These are phyloP conservation scores for Andrena praecox DNA, from an alignment of 2,888 invertebrate species.

Conservation along the genomic window DNA sequence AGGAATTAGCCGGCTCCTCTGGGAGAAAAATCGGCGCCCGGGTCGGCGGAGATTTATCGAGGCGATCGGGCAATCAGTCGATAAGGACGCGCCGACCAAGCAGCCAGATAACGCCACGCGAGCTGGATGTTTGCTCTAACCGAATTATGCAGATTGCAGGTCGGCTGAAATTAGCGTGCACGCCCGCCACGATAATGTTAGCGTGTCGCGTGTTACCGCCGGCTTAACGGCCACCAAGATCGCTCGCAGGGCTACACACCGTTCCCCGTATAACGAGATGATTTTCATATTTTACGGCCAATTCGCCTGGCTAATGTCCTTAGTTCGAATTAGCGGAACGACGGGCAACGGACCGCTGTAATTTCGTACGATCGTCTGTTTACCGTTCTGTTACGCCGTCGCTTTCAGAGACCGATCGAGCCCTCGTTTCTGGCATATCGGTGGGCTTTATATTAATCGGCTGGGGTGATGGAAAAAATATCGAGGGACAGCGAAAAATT, in stretches of 20 bases:
- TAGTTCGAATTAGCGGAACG: constrained; percentile 20
- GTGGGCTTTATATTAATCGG: too few relatives aligned
- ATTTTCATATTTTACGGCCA: constrained; percentile 55
- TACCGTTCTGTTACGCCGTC: neutral
- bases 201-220: constrained; percentile 52
- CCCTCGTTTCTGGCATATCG: neutral
- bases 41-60: neutral
- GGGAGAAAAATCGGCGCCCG: neutral
- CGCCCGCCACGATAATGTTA: constrained; percentile 58
- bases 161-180: constrained; percentile 61
- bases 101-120: constrained; percentile 50
- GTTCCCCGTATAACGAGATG: constrained; percentile 27
- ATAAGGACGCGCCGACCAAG: constrained; percentile 43
- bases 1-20: too few relatives aligned
- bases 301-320: constrained; percentile 40
- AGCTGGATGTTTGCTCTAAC: constrained; percentile 56
- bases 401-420: neutral
- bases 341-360: neutral
- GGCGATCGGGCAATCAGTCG: constrained; percentile 44
- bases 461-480: too few relatives aligned
- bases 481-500: too few relatives aligned
- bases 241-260: constrained; percentile 5
- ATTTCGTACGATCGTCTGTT: neutral
- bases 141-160: constrained; percentile 67
- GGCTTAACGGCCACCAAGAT: constrained; percentile 54